A percentile compares a stretch with the other conserved stretches of the same genome.
Conservation (phyloP, 2,888 invertebrate species). For the Dasypolia templi region DNA sequence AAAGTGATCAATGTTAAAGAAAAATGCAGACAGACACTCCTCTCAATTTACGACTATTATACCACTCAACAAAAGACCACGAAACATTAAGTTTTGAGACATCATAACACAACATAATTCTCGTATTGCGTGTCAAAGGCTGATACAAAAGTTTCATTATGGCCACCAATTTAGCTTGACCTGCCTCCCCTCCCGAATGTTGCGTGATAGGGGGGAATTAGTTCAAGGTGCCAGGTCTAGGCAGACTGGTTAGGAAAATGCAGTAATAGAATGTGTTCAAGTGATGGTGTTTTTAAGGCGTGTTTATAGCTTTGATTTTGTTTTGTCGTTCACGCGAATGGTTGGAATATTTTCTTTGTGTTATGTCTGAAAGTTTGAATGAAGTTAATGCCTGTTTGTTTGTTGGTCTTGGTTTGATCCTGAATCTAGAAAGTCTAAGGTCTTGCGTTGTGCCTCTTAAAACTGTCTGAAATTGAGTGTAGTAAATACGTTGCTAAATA, state of each 20-base stretch:
- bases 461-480: too few relatives aligned
- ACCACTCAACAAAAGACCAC: constrained; percentile 72
- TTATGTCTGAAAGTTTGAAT: background rate
- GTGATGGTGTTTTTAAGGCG: constrained; percentile 73
- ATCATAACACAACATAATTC: constrained; percentile 83
- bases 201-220: constrained; percentile 22
- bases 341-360: background rate
- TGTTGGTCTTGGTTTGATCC: background rate
- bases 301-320: constrained; percentile 69
- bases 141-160: constrained; percentile 72
- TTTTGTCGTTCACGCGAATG: constrained; percentile 49
- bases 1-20: constrained; percentile 28
- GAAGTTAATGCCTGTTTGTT: too few relatives aligned
- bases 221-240: constrained; percentile 56
- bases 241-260: constrained; percentile 63
- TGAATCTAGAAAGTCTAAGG: background rate
- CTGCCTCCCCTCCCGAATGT: constrained; percentile 33
- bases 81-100: constrained; percentile 76
- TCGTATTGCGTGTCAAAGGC: constrained; percentile 83
- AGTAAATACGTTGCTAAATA: background rate
- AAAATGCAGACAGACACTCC: constrained; percentile 46
- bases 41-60: constrained; percentile 61
- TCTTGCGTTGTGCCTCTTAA: background rate
- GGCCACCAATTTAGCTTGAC: constrained; percentile 57
- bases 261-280: constrained; percentile 71